Percentiles rank a stretch among this genome's conserved stretches.
These are phyloP conservation scores for Trissolcus brochymenae DNA, from an alignment of 2,888 invertebrate genomes.

Conservation along the genomic window DNA sequence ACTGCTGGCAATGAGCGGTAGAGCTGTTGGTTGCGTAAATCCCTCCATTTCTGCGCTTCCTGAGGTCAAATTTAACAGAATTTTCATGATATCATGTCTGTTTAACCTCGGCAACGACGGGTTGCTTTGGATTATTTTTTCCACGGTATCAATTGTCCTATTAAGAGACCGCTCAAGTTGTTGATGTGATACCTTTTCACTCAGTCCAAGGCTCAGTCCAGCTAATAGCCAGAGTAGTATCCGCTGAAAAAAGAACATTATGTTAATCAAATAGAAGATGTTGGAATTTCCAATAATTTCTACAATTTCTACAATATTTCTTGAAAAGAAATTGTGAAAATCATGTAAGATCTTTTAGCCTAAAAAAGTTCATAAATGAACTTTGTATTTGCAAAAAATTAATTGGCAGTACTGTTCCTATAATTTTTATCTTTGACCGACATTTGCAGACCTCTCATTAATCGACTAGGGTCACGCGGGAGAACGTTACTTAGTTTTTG, in stretches of 20 bases:
- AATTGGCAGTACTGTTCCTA: too few species aligned
- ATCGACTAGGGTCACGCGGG: neutral
- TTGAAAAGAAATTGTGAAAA: too few species aligned
- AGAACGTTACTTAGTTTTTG: conserved; percentile 22
- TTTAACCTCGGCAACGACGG: conserved; percentile 81
- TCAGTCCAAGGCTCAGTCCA: conserved; percentile 64
- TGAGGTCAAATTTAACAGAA: conserved; percentile 81
- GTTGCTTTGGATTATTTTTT: conserved; percentile 80
- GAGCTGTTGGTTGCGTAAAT: conserved; percentile 77
- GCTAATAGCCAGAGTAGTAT: conserved; percentile 65
- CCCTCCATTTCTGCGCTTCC: conserved; percentile 66
- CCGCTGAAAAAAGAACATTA: conserved; percentile 62
- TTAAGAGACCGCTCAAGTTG: conserved; percentile 71
- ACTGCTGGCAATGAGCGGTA: conserved; percentile 81
- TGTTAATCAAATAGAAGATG: conserved; percentile 2
- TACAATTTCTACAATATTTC: neutral
- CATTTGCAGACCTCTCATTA: conserved; percentile 17
- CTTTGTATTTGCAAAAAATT: too few species aligned
- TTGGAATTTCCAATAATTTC: neutral
- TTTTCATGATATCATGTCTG: conserved; percentile 82
- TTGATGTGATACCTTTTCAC: conserved; percentile 66
- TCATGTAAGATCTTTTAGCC: neutral
- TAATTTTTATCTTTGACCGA: conserved; percentile 12
- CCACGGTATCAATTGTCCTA: conserved; percentile 82
- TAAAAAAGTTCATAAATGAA: too few species aligned